Percentiles rank a stretch among this genome's conserved stretches.
These are phyloP conservation scores for Petromus typicus DNA, from an alignment of 2,113 vertebrate species.

Conservation along the genomic window DNA sequence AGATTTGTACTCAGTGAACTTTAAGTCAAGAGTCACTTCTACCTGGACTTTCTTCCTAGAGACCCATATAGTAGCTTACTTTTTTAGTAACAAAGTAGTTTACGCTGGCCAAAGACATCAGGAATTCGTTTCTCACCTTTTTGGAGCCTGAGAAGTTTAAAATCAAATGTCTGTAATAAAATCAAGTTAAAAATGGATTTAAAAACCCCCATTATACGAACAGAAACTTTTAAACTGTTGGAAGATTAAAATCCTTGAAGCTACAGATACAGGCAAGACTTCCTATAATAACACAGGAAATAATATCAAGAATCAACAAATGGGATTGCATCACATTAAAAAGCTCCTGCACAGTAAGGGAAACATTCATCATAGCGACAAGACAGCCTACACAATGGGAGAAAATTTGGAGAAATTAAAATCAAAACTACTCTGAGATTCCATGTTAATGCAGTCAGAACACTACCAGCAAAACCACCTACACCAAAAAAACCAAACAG, in stretches of 20 bases:
- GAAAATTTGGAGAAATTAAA: neutral
- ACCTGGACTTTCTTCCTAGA: neutral
- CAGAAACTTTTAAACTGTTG: neutral
- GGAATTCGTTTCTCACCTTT: neutral
- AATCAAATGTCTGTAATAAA: neutral
- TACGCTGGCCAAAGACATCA: neutral
- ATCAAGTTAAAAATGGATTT: neutral
- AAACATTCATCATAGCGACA: neutral
- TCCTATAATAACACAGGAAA: neutral
- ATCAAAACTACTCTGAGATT: neutral
- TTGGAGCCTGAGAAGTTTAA: neutral
- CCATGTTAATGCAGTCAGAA: neutral
- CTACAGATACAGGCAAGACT: neutral
- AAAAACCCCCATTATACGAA: neutral
- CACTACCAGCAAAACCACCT: neutral
- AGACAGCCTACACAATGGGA: neutral
- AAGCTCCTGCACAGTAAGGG: neutral
- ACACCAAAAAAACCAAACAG: too few species aligned
- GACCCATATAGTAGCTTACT: neutral
- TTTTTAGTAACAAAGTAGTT: neutral
- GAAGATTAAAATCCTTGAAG: neutral
- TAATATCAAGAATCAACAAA: neutral
- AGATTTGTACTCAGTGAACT: neutral
- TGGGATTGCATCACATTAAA: too few species aligned
- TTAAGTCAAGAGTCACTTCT: neutral